Evolutionary conservation across 2,113 vertebrate species (phyloP).

Genomic region (Cairina moschata): DNA sequence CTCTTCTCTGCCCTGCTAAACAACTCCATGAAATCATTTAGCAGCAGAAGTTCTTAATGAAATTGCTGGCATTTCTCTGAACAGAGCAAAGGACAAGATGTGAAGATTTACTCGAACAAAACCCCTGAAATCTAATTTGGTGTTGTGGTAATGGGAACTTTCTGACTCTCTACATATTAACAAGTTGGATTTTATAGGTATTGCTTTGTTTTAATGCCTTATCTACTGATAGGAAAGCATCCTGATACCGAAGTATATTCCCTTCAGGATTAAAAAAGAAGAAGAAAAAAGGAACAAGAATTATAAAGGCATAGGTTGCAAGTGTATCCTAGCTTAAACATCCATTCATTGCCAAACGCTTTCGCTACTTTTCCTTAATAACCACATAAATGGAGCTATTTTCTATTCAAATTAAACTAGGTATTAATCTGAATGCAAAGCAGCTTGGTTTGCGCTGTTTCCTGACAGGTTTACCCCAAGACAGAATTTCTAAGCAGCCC

Average conservation of each 20-base stretch:
- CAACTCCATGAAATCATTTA: slow-evolving; percentile 68
- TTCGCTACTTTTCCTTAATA: slow-evolving; percentile 75
- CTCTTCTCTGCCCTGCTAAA: slow-evolving; percentile 66
- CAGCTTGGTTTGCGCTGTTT: slow-evolving; percentile 75
- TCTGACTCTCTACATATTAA: slow-evolving; percentile 61
- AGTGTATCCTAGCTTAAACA: slow-evolving; percentile 77
- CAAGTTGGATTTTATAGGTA: slow-evolving; percentile 52
- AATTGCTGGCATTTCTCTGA: slow-evolving; percentile 43
- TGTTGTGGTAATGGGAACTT: slow-evolving; percentile 48
- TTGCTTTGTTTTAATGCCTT: slow-evolving; percentile 63
- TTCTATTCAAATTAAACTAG: slow-evolving; percentile 85
- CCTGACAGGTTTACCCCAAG: slow-evolving; percentile 78
- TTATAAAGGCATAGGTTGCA: slow-evolving; percentile 47
- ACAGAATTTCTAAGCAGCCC: slow-evolving; percentile 65
- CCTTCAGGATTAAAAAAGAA: slow-evolving; percentile 68
- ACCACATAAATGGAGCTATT: slow-evolving; percentile 79
- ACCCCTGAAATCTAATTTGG: slow-evolving; percentile 43
- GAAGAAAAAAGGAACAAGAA: background rate
- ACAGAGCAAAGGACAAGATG: slow-evolving; percentile 56
- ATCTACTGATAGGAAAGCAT: slow-evolving; percentile 68
- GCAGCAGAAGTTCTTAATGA: slow-evolving; percentile 47
- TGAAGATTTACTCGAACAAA: slow-evolving; percentile 48
- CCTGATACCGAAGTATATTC: slow-evolving; percentile 63
- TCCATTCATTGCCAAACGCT: slow-evolving; percentile 76
- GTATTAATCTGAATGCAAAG: slow-evolving; percentile 86